Evolutionary conservation across 2,113 vertebrate species (phyloP).

Genomic region (Lonchura striata): DNA sequence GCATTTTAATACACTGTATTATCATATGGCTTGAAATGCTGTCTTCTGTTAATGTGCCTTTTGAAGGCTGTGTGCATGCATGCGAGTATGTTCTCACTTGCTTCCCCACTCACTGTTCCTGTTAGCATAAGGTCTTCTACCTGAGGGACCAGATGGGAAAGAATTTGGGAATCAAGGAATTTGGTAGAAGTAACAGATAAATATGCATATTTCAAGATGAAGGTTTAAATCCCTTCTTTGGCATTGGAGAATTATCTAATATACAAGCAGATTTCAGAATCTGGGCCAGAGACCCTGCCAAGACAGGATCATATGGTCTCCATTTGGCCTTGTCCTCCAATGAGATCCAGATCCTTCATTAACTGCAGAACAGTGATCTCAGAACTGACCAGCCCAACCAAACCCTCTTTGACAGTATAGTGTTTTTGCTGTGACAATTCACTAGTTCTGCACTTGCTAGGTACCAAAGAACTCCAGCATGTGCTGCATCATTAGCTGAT

Average conservation of each 20-base stretch:
- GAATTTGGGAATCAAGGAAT: background rate
- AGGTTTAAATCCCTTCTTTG: background rate
- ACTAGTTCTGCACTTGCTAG: background rate
- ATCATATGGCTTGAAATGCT: slow-evolving; percentile 2
- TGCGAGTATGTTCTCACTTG: background rate
- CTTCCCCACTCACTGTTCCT: background rate
- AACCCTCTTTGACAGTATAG: background rate
- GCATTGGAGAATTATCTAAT: background rate
- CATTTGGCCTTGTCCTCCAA: background rate
- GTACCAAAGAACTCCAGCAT: background rate
- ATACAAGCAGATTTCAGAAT: slow-evolving; percentile 3
- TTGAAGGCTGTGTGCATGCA: background rate
- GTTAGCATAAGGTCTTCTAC: background rate
- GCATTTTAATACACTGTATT: slow-evolving; percentile 7
- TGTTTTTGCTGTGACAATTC: background rate
- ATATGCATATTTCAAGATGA: background rate
- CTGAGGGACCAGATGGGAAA: background rate
- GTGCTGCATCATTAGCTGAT: background rate
- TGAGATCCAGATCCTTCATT: background rate
- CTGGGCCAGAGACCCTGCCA: background rate
- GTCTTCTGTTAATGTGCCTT: background rate
- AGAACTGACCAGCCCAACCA: background rate
- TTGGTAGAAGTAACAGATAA: background rate
- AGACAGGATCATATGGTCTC: background rate
- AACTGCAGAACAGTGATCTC: slow-evolving; percentile 1